A percentile compares a stretch with the other conserved stretches of the same genome.
Conservation (phyloP, 2,797 vertebrate genomes). For the Eutrigla gurnardus region DNA sequence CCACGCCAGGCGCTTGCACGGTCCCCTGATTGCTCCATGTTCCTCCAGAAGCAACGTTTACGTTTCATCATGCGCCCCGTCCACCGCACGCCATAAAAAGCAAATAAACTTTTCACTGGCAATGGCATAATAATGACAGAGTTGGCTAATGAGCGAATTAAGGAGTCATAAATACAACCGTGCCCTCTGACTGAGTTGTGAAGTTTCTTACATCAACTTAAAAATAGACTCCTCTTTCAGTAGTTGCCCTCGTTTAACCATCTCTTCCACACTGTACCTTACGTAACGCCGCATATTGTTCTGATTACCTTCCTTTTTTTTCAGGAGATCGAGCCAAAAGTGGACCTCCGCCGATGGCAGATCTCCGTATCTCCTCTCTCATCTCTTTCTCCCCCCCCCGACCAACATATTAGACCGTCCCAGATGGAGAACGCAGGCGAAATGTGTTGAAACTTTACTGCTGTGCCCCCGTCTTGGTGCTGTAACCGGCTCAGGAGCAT, state of each 20-base stretch:
- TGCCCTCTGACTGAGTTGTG: constrained; percentile 59
- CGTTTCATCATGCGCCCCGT: constrained; percentile 71
- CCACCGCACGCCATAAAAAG: constrained; percentile 79
- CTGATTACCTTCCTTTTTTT: constrained; percentile 8
- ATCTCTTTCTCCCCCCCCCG: constrained; percentile 20
- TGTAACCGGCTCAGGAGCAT: constrained; percentile 63
- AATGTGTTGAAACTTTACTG: constrained; percentile 53
- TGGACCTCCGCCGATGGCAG: constrained; percentile 21
- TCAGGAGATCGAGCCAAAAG: not conserved
- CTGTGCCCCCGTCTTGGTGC: constrained; percentile 39
- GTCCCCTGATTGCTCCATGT: constrained; percentile 66
- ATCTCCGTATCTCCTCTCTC: constrained; percentile 11
- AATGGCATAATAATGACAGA: constrained; percentile 78
- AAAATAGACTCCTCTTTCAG: constrained; percentile 32
- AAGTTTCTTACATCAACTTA: constrained; percentile 67
- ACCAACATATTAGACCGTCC: constrained; percentile 38
- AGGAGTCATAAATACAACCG: constrained; percentile 75
- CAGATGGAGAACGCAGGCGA: constrained; percentile 39
- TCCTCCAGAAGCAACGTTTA: constrained; percentile 78
- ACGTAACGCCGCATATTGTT: constrained; percentile 29
- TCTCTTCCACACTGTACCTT: constrained; percentile 24
- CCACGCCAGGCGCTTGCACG: constrained; percentile 44
- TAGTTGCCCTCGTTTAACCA: constrained; percentile 43
- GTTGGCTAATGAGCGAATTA: constrained; percentile 81
- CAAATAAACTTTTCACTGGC: constrained; percentile 81